Percentiles rank a stretch among this genome's conserved stretches.
Conservation (phyloP, 2,113 vertebrate genomes). For the Paracanthobrama guichenoti region DNA sequence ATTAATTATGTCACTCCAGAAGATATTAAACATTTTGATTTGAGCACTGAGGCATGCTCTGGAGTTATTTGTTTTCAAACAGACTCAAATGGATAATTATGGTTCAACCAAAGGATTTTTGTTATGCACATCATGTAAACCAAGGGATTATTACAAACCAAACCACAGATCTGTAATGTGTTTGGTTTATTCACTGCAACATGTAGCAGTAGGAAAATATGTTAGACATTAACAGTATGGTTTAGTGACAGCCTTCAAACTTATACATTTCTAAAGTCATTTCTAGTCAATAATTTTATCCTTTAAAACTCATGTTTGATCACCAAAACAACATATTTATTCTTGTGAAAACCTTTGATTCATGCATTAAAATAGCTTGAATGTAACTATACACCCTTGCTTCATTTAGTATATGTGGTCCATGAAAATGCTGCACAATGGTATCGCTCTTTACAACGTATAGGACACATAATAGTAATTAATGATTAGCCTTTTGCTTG, state of each 20-base stretch:
- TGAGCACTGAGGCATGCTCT: not conserved
- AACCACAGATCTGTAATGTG: conserved; percentile 27
- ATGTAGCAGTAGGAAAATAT: not conserved
- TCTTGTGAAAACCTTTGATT: no score
- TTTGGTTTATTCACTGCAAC: conserved; percentile 22
- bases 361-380: no score
- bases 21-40: conserved; percentile 17
- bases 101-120: conserved; percentile 31
- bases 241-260: not conserved
- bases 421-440: no score
- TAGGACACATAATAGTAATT: no score
- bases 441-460: no score
- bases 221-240: not conserved
- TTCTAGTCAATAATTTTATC: no score
- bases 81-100: conserved; percentile 11
- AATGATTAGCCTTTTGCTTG: no score
- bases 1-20: conserved; percentile 13
- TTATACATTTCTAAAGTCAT: not conserved
- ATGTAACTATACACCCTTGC: no score
- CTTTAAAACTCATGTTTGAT: no score
- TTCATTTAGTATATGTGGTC: no score
- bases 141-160: conserved; percentile 34
- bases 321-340: no score
- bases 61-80: conserved; percentile 35
- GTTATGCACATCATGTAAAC: conserved; percentile 14